Percentiles rank a stretch among this genome's conserved stretches.
Evolutionary conservation across 2,797 vertebrate genomes (phyloP).

Genomic region (Megalops cyprinoides): DNA sequence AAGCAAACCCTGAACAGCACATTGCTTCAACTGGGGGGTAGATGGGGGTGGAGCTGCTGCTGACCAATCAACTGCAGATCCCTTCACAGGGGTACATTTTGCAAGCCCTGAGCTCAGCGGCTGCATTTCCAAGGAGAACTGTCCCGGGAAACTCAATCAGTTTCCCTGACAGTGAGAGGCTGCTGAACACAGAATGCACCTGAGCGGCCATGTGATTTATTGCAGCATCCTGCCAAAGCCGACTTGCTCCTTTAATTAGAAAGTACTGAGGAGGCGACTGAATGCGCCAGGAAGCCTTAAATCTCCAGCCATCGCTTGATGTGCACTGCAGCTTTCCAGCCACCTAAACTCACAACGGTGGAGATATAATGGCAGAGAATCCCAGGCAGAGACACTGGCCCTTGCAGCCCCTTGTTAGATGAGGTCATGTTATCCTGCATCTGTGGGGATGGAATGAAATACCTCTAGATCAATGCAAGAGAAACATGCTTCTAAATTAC

Average conservation of each 20-base stretch:
- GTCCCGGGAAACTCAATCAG: conserved; percentile 67
- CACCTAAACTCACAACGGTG: conserved; percentile 23
- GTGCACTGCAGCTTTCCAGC: conserved; percentile 57
- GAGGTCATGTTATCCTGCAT: not conserved
- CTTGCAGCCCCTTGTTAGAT: not conserved
- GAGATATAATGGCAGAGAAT: conserved; percentile 8
- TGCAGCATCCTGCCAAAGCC: conserved; percentile 68
- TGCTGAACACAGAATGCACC: conserved; percentile 70
- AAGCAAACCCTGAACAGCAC: not conserved
- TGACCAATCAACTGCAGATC: conserved; percentile 10
- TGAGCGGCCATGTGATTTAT: conserved; percentile 78
- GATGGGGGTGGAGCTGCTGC: not conserved
- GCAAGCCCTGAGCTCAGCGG: conserved; percentile 27
- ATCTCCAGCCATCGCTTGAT: conserved; percentile 61
- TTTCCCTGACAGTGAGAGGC: conserved; percentile 70
- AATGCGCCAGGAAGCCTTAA: conserved; percentile 69
- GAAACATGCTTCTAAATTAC: not conserved
- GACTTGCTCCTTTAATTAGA: conserved; percentile 79
- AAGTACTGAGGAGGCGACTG: conserved; percentile 75
- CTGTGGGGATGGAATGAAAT: not conserved
- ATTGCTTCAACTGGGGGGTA: not conserved
- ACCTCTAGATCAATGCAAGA: not conserved
- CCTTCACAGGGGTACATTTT: conserved; percentile 29
- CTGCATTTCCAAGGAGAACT: conserved; percentile 48
- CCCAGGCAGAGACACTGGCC: not conserved